Evolutionary conservation across 1,140 invertebrate genomes (phyloP).

Genomic region (Bilobella aurantiaca): DNA sequence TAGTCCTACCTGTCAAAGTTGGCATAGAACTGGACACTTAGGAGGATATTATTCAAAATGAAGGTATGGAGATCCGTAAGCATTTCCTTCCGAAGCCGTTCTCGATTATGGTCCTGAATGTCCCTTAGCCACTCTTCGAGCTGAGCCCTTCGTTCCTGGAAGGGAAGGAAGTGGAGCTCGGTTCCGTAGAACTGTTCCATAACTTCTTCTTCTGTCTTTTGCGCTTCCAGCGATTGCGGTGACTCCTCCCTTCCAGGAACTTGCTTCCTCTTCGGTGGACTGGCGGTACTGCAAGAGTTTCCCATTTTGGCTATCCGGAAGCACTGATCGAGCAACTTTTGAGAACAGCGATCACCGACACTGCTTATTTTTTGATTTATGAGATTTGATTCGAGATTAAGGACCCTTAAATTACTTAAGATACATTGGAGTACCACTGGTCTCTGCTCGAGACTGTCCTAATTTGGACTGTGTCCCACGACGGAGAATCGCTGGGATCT

Average conservation of each 20-base stretch:
- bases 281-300: neutral
- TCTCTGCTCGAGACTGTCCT: no score
- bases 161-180: neutral
- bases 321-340: no score
- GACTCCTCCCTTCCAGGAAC: neutral
- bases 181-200: neutral
- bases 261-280: neutral
- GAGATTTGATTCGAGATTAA: no score
- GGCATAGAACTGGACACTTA: constrained; percentile 63
- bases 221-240: no score
- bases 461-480: no score
- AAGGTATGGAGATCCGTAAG: constrained; percentile 53
- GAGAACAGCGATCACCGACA: no score
- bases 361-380: no score
- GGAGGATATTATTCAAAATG: constrained; percentile 61
- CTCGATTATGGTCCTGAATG: constrained; percentile 34
- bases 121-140: constrained; percentile 3
- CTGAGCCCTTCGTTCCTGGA: neutral
- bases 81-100: constrained; percentile 49
- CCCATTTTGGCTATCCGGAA: no score
- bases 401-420: no score
- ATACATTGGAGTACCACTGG: no score
- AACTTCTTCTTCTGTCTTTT: neutral
- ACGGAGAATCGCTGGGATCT: no score
- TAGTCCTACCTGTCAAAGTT: constrained; percentile 59